phyloP scores from a whole-genome alignment of 1,140 invertebrate genomes.

The Lordiphosa mommai region DNA sequence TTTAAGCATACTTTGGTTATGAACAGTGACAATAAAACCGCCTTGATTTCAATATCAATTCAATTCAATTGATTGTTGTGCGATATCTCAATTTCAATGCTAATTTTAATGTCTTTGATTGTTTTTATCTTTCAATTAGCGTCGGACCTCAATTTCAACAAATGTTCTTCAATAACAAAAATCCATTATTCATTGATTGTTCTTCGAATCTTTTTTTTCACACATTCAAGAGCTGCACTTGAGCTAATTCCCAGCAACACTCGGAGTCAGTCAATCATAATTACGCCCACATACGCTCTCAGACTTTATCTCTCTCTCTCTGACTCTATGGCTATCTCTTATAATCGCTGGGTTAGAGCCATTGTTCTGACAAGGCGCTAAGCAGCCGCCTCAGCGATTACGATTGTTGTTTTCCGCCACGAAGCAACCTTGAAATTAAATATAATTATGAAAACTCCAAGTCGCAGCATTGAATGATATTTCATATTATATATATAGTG shows the following conservation, averaged over 20 bases:
- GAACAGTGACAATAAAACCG: too few relatives aligned
- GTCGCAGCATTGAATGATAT: constrained; percentile 59
- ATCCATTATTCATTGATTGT: constrained; percentile 55
- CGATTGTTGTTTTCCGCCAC: constrained; percentile 57
- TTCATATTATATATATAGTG: constrained; percentile 41
- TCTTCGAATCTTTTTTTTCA: constrained; percentile 44
- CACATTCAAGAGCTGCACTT: constrained; percentile 53
- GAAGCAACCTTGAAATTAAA: constrained; percentile 72
- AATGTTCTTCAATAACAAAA: constrained; percentile 51
- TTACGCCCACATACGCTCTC: constrained; percentile 51
- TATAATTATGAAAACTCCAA: constrained; percentile 64
- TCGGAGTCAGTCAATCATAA: constrained; percentile 23
- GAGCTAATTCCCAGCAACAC: constrained; percentile 47
- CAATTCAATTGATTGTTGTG: neutral
- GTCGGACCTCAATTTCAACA: constrained; percentile 30
- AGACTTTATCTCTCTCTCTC: constrained; percentile 17
- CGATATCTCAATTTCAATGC: constrained; percentile 1
- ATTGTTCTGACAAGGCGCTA: constrained; percentile 72
- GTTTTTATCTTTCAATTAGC: constrained; percentile 24
- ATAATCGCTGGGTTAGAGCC: constrained; percentile 36
- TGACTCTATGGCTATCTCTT: constrained; percentile 12
- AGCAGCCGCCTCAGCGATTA: constrained; percentile 58
- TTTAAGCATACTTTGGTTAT: too few relatives aligned
- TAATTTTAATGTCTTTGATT: constrained; percentile 37
- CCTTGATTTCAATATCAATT: neutral